These are phyloP conservation scores for Spheniscus humboldti DNA, from an alignment of 2,797 vertebrate species.

Conservation along the genomic window DNA sequence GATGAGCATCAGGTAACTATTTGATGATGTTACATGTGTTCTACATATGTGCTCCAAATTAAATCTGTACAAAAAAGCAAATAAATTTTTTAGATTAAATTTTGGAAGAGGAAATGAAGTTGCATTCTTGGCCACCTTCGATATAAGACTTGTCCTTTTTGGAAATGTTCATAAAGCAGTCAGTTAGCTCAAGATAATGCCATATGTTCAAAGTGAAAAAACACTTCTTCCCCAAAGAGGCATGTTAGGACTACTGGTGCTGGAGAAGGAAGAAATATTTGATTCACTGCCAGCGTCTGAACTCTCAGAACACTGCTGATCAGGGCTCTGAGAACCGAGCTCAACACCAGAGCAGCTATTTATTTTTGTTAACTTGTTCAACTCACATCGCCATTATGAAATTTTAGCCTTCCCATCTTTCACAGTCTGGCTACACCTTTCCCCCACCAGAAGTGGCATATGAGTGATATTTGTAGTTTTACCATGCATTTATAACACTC, in stretches of 20 bases:
- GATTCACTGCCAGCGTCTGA: conserved; percentile 17
- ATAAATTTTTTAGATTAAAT: background rate
- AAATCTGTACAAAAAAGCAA: background rate
- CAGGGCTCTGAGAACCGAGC: background rate
- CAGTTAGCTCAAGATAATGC: background rate
- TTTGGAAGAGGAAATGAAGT: conserved; percentile 40
- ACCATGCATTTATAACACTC: background rate
- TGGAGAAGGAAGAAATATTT: background rate
- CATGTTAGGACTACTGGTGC: background rate
- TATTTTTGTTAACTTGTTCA: background rate
- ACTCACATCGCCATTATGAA: background rate
- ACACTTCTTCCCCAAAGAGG: background rate
- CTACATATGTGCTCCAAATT: background rate
- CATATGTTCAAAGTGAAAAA: background rate
- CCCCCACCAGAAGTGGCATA: background rate
- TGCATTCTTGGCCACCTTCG: background rate
- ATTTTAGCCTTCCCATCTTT: background rate
- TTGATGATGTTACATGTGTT: background rate
- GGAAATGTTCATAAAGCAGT: background rate
- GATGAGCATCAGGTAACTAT: background rate
- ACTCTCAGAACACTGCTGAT: background rate
- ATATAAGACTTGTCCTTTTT: background rate
- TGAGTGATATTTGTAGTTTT: background rate
- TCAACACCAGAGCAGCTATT: background rate
- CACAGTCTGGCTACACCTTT: background rate